A percentile compares a stretch with the other conserved stretches of the same genome.
Conservation (phyloP, 2,113 vertebrate genomes). For the Halcyon senegalensis region DNA sequence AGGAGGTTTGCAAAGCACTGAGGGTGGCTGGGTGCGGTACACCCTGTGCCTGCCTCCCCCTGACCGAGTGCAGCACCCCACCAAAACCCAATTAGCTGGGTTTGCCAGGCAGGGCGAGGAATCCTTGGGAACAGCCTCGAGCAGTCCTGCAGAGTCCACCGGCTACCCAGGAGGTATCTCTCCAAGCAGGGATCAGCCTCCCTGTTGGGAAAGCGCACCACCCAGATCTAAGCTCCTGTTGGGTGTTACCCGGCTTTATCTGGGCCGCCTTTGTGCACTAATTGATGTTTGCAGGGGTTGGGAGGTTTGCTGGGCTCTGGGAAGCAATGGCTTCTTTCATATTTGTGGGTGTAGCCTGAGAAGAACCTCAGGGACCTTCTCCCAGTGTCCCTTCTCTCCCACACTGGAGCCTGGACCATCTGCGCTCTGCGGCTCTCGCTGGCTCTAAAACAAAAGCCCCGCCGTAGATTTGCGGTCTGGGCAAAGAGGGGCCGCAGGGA, state of each 20-base stretch:
- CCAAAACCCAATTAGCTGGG: background rate
- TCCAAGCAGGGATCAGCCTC: background rate
- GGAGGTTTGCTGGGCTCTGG: background rate
- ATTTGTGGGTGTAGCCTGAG: conserved; percentile 46
- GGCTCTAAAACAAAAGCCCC: background rate
- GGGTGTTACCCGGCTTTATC: conserved; percentile 10
- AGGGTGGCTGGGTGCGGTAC: background rate
- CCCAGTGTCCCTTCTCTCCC: conserved; percentile 15
- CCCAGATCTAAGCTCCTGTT: background rate
- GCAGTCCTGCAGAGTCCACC: background rate
- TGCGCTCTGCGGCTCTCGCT: accelerated
- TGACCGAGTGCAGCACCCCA: background rate
- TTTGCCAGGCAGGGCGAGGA: background rate
- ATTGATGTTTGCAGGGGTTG: conserved; percentile 24
- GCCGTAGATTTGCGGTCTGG: background rate
- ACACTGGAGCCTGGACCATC: background rate
- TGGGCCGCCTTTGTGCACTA: background rate
- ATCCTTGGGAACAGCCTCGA: conserved; percentile 28
- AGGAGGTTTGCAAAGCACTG: background rate
- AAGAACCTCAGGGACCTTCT: conserved; percentile 4
- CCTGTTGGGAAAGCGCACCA: background rate
- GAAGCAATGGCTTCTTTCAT: background rate
- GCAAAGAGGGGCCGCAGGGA: background rate
- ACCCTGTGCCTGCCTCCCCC: background rate
- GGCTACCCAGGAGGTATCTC: background rate